Conservation (phyloP, 1,140 invertebrate species). For the Theocolax elegans region DNA sequence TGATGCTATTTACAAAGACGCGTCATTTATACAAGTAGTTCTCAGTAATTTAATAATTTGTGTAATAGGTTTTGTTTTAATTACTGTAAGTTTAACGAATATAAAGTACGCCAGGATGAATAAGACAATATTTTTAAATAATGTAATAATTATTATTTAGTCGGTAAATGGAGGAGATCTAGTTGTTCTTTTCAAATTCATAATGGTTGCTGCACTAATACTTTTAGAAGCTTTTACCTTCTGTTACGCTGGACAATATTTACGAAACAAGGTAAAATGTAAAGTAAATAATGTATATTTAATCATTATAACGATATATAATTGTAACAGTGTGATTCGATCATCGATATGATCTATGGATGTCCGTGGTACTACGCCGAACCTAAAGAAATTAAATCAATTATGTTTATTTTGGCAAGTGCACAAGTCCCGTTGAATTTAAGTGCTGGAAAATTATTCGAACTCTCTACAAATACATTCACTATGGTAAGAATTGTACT, state of each 20-base stretch:
- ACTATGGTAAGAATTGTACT: neutral
- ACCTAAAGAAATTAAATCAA: slow-evolving; percentile 27
- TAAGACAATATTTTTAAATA: neutral
- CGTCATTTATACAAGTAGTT: too few relatives aligned
- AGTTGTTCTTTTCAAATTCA: slow-evolving; percentile 10
- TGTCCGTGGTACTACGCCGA: slow-evolving; percentile 7
- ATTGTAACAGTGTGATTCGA: slow-evolving; percentile 8
- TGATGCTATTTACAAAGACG: too few relatives aligned
- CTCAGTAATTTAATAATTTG: too few relatives aligned
- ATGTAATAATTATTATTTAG: neutral
- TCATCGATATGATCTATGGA: neutral
- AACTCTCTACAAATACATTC: slow-evolving; percentile 11
- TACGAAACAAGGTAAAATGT: slow-evolving; percentile 4
- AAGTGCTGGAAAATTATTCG: slow-evolving; percentile 11
- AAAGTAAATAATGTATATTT: neutral
- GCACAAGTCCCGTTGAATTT: slow-evolving; percentile 21
- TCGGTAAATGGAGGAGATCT: neutral
- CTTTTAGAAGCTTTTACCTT: slow-evolving; percentile 21
- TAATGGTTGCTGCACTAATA: slow-evolving; percentile 6
- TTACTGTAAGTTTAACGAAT: slow-evolving; percentile 5
- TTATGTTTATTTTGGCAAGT: too few relatives aligned
- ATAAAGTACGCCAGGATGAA: neutral
- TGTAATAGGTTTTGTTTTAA: too few relatives aligned
- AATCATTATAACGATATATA: neutral
- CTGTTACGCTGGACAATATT: slow-evolving; percentile 18